A percentile compares a stretch with the other conserved stretches of the same genome.
Evolutionary conservation across 2,888 invertebrate genomes (phyloP).

Genomic region (Phortica okadai): DNA sequence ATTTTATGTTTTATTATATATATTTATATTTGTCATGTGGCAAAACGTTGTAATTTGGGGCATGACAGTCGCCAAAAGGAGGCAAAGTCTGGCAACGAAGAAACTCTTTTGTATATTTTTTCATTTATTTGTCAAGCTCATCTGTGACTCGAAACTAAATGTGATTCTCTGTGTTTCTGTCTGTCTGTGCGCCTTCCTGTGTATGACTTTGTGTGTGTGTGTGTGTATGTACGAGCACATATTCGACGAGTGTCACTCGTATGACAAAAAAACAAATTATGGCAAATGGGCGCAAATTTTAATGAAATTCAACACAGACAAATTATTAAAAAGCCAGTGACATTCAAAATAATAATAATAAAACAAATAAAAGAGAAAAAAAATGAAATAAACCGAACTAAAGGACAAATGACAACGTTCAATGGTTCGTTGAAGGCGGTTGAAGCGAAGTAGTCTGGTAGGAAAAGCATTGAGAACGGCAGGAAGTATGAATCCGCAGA

Average conservation of each 20-base stretch:
- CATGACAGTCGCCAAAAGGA: not conserved
- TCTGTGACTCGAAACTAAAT: slow-evolving; percentile 54
- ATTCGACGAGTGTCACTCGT: slow-evolving; percentile 52
- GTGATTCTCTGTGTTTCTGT: not conserved
- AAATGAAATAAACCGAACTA: not conserved
- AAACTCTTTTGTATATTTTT: slow-evolving; percentile 51
- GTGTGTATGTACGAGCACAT: not conserved
- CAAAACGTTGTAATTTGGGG: slow-evolving; percentile 11
- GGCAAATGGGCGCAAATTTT: slow-evolving; percentile 70
- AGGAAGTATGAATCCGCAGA: not conserved
- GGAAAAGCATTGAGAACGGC: not conserved
- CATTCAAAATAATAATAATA: slow-evolving; percentile 3
- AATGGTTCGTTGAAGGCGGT: not conserved
- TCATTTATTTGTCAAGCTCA: slow-evolving; percentile 66
- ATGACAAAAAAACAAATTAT: slow-evolving; percentile 64
- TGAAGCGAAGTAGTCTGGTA: not conserved
- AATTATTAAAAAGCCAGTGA: slow-evolving; percentile 30
- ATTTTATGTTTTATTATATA: slow-evolving; percentile 5
- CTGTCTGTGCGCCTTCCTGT: not conserved
- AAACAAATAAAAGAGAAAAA: too few relatives aligned
- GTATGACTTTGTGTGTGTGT: not conserved
- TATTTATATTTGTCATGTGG: slow-evolving; percentile 14
- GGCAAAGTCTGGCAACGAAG: slow-evolving; percentile 26
- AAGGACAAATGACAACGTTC: not conserved
- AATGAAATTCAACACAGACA: slow-evolving; percentile 65